A percentile compares a stretch with the other conserved stretches of the same genome.
Conservation (phyloP, 2,797 vertebrate genomes). For the Cryptoprocta ferox region DNA sequence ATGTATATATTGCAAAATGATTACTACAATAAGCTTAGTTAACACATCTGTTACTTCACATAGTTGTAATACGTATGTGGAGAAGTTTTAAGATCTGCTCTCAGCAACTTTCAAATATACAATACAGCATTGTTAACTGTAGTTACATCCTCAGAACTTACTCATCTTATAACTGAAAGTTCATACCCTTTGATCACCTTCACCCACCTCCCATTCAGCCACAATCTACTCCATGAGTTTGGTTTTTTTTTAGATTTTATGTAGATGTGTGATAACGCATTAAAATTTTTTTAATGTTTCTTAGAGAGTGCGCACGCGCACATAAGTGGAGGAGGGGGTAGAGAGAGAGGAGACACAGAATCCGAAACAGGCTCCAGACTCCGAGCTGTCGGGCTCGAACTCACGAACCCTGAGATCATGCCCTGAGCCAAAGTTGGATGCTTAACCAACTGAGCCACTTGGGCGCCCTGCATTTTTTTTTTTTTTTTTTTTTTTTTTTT, state of each 20-base stretch:
- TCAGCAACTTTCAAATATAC: background rate
- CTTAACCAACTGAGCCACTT: no score
- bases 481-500: no score
- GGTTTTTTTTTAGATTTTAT: background rate
- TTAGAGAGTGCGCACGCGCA: no score
- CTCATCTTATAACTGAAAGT: background rate
- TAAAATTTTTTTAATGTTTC: no score
- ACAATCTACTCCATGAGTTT: background rate
- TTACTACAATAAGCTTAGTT: background rate
- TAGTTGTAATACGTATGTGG: background rate
- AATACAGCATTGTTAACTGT: background rate
- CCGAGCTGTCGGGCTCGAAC: no score
- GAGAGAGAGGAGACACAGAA: no score
- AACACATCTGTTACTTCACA: background rate
- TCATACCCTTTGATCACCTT: background rate
- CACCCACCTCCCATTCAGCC: background rate
- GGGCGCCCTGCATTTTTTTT: no score
- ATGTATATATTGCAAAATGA: background rate
- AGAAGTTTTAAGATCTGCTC: background rate
- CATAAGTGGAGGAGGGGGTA: no score
- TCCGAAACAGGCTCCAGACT: no score
- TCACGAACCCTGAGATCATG: no score
- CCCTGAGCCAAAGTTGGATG: no score
- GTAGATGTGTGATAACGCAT: background rate
- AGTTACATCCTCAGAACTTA: background rate